phyloP scores from a whole-genome alignment of 2,113 vertebrate species.

The Microcebus griseorufus region DNA sequence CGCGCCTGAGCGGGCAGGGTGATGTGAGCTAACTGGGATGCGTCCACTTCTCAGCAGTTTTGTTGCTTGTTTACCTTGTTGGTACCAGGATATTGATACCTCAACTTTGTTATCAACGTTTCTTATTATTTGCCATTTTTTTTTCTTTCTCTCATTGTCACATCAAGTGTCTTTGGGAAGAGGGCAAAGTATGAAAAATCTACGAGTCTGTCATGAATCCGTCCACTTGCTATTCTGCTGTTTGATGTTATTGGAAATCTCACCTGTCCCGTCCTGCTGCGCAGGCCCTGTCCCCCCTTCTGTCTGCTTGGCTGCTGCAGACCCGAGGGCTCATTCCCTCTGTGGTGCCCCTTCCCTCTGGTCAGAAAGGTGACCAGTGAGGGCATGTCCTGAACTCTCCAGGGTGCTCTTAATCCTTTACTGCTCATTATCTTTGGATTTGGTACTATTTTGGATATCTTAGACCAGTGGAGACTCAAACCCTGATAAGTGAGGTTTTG shows the following conservation, averaged over 20 bases:
- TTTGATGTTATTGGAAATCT: background rate
- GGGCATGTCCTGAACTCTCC: background rate
- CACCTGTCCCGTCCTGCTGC: fast-evolving
- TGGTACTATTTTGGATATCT: background rate
- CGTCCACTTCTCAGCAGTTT: background rate
- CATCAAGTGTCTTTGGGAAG: background rate
- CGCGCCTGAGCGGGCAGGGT: background rate
- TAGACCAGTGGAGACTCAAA: background rate
- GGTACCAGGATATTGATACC: background rate
- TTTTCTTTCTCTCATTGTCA: background rate
- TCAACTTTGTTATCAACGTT: background rate
- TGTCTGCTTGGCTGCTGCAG: background rate
- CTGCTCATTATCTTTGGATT: background rate
- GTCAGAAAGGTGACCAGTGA: background rate
- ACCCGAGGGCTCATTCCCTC: fast-evolving
- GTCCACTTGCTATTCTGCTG: background rate
- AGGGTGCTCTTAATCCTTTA: background rate
- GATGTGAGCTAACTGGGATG: fast-evolving
- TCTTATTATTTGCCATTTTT: background rate
- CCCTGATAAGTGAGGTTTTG: background rate
- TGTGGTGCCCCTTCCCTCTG: background rate
- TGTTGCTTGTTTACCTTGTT: fast-evolving
- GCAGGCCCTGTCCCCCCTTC: background rate
- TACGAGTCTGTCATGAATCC: background rate
- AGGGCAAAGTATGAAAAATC: background rate